These are phyloP conservation scores for Linnaemya vulpina DNA, from an alignment of 2,888 invertebrate species.

Conservation along the genomic window DNA sequence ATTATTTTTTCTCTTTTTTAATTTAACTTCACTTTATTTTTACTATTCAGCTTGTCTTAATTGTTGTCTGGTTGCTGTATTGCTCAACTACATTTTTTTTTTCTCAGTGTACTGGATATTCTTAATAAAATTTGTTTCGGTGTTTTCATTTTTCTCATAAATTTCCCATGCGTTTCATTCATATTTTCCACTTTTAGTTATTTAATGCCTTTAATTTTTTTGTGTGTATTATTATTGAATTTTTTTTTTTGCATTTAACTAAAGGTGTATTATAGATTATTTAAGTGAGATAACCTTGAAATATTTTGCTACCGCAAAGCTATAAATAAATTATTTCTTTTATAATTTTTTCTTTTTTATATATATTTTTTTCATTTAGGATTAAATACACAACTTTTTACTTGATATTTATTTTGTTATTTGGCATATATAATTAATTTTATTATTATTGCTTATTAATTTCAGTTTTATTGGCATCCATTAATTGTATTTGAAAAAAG, in stretches of 20 bases:
- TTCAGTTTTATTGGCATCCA: slow-evolving; percentile 15
- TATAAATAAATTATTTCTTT: slow-evolving; percentile 57
- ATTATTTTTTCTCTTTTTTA: slow-evolving; percentile 18
- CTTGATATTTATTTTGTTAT: slow-evolving; percentile 18
- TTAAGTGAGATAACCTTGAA: slow-evolving; percentile 70
- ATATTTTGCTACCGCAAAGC: slow-evolving; percentile 68
- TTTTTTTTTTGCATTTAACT: slow-evolving; percentile 33
- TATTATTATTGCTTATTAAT: slow-evolving; percentile 17
- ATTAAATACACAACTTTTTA: slow-evolving; percentile 13
- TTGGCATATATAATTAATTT: slow-evolving; percentile 44
- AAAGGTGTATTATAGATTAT: slow-evolving; percentile 59
- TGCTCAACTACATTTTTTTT: no score
- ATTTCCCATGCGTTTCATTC: neutral
- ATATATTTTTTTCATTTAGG: neutral
- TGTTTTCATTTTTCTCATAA: neutral
- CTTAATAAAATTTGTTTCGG: neutral
- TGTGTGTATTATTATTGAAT: slow-evolving; percentile 56
- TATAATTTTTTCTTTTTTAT: slow-evolving; percentile 8
- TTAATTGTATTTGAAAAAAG: neutral
- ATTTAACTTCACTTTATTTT: slow-evolving; percentile 10
- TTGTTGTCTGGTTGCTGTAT: neutral
- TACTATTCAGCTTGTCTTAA: neutral
- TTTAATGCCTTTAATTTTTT: slow-evolving; percentile 31
- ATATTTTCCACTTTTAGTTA: neutral
- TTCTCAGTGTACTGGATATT: no score